These are phyloP conservation scores for Drosophila meridiana DNA, from an alignment of 2,888 invertebrate species.

Conservation along the genomic window DNA sequence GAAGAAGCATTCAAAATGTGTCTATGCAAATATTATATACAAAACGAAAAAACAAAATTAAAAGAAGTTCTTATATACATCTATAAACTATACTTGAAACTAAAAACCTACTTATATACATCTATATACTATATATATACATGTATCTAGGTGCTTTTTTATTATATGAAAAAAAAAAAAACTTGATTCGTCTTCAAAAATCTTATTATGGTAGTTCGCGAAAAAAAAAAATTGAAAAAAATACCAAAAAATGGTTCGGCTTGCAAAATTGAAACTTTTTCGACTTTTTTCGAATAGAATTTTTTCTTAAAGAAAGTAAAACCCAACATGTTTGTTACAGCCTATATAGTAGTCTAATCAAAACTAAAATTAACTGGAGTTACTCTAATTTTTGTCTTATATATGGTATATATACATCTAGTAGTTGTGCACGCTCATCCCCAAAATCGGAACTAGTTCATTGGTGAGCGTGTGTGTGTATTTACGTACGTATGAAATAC, in stretches of 20 bases:
- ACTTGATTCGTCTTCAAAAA: slow-evolving; percentile 40
- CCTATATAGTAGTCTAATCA: slow-evolving; percentile 51
- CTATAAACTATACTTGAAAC: slow-evolving; percentile 36
- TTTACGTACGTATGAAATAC: slow-evolving; percentile 55
- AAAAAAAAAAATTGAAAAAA: slow-evolving; percentile 15
- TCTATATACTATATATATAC: slow-evolving; percentile 40
- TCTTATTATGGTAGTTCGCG: slow-evolving; percentile 36
- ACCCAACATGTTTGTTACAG: slow-evolving; percentile 50
- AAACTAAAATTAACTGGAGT: slow-evolving; percentile 47
- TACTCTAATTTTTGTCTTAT: slow-evolving; percentile 63
- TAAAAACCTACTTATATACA: slow-evolving; percentile 48
- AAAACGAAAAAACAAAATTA: slow-evolving; percentile 13
- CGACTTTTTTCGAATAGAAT: slow-evolving; percentile 43
- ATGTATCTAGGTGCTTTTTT: slow-evolving; percentile 57
- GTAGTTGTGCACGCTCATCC: slow-evolving; percentile 32
- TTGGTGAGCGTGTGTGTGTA: slow-evolving; percentile 8
- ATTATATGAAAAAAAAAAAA: slow-evolving; percentile 13
- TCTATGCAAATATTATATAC: slow-evolving; percentile 65
- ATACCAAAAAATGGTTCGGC: slow-evolving; percentile 5
- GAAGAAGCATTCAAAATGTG: slow-evolving; percentile 78
- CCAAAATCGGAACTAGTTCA: slow-evolving; percentile 47
- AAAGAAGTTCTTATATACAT: slow-evolving; percentile 35
- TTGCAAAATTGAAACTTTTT: slow-evolving; percentile 22
- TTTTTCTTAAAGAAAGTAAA: slow-evolving; percentile 76
- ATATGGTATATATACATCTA: slow-evolving; percentile 18